These are phyloP conservation scores for Andrena camellia DNA, from an alignment of 2,888 invertebrate species.

Conservation along the genomic window DNA sequence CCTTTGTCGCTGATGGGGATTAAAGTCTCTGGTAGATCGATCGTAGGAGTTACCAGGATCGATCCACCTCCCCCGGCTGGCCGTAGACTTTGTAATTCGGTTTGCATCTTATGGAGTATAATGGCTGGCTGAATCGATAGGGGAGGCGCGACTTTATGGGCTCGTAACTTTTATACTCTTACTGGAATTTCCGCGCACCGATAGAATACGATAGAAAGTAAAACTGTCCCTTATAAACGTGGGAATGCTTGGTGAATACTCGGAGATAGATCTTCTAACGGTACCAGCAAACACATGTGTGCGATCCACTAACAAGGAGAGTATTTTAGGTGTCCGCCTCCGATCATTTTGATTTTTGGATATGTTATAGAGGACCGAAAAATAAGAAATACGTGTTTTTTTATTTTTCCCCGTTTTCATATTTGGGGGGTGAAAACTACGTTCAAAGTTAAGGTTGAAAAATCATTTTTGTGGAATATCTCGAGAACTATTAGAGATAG, in stretches of 20 bases:
- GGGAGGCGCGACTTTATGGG: background rate
- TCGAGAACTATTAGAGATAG: no score
- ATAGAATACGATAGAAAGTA: background rate
- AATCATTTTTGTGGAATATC: no score
- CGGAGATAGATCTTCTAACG: no score
- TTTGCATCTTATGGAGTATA: slow-evolving; percentile 25
- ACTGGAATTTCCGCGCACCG: background rate
- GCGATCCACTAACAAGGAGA: no score
- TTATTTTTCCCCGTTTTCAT: no score
- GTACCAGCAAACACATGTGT: no score
- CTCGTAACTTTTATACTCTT: slow-evolving; percentile 14
- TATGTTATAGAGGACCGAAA: no score
- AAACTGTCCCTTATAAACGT: background rate
- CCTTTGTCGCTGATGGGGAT: slow-evolving; percentile 6
- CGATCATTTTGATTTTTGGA: no score
- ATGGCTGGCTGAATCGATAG: slow-evolving; percentile 37
- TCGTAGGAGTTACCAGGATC: background rate
- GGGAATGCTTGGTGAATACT: background rate
- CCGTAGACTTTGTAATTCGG: slow-evolving; percentile 20
- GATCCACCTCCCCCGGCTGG: background rate
- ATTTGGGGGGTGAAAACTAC: no score
- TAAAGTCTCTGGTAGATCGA: background rate
- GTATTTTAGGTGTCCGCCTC: no score
- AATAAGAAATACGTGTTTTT: no score
- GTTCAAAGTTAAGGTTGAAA: no score